Evolutionary conservation across 2,888 invertebrate genomes (phyloP).

Genomic region (Nyleta sp.): DNA sequence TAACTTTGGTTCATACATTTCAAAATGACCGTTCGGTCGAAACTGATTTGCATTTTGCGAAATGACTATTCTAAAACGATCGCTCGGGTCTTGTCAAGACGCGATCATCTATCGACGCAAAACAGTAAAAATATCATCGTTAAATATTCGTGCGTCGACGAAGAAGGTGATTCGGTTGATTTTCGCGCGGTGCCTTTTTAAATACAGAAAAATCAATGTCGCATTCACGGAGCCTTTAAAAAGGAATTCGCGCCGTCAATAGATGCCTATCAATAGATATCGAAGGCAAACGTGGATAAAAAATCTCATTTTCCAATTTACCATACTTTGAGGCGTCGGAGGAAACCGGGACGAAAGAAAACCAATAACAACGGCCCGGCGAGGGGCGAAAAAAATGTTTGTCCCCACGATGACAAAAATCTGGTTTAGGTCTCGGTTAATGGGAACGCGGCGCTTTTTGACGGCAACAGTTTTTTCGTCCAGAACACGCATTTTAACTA

Average conservation of each 20-base stretch:
- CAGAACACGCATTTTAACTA: slow-evolving; percentile 1
- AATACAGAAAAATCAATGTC: background rate
- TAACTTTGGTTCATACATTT: too few relatives aligned
- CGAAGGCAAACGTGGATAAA: background rate
- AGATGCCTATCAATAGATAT: slow-evolving; percentile 9
- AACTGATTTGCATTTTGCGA: too few relatives aligned
- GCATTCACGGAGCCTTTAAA: too few relatives aligned
- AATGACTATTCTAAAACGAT: too few relatives aligned
- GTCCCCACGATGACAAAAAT: background rate
- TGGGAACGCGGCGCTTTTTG: slow-evolving; percentile 13
- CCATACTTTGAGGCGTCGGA: background rate
- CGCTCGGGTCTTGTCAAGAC: too few relatives aligned
- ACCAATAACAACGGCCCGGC: background rate
- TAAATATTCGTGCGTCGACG: background rate
- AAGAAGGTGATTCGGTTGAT: background rate
- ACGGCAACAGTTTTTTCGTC: background rate
- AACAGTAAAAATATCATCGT: background rate
- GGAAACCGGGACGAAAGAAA: slow-evolving; percentile 3
- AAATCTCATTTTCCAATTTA: slow-evolving; percentile 16
- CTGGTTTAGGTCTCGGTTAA: slow-evolving; percentile 6
- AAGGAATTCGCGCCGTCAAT: background rate
- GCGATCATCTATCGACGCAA: too few relatives aligned
- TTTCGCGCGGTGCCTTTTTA: background rate
- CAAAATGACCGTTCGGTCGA: too few relatives aligned
- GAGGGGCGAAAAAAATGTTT: background rate